Evolutionary conservation across 2,888 invertebrate species (phyloP).

Genomic region (Lycocerus yunnanus): DNA sequence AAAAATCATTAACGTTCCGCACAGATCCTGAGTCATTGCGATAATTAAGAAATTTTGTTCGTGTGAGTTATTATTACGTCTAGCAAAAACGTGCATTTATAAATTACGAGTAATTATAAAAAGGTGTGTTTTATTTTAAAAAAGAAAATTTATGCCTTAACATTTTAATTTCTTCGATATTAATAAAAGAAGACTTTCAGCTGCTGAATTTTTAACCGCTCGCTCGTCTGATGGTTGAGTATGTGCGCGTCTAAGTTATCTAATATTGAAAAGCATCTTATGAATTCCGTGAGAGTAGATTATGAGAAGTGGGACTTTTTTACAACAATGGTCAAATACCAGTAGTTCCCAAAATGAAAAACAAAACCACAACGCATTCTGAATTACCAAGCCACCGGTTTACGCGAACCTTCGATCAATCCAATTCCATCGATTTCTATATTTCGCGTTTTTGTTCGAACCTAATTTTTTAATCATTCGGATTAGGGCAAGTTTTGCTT

Average conservation of each 20-base stretch:
- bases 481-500: neutral
- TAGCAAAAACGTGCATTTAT: neutral
- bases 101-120: conserved; percentile 1
- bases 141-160: neutral
- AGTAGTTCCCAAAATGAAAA: conserved; percentile 34
- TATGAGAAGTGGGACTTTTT: conserved; percentile 46
- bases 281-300: conserved; percentile 49
- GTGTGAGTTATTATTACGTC: neutral
- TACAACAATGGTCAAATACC: conserved; percentile 34
- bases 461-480: neutral
- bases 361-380: neutral
- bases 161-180: neutral
- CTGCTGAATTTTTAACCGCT: neutral
- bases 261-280: conserved; percentile 49
- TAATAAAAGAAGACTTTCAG: neutral
- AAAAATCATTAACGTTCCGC: conserved; percentile 16
- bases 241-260: conserved; percentile 35
- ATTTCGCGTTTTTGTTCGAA: neutral
- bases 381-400: neutral
- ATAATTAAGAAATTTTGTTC: conserved; percentile 19
- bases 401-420: neutral
- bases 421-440: no score
- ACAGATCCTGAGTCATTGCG: conserved; percentile 19
- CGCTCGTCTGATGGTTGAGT: neutral
- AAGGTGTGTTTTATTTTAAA: neutral